Evolutionary conservation across 2,888 invertebrate genomes (phyloP).

Genomic region (Drosophila kuntzei): DNA sequence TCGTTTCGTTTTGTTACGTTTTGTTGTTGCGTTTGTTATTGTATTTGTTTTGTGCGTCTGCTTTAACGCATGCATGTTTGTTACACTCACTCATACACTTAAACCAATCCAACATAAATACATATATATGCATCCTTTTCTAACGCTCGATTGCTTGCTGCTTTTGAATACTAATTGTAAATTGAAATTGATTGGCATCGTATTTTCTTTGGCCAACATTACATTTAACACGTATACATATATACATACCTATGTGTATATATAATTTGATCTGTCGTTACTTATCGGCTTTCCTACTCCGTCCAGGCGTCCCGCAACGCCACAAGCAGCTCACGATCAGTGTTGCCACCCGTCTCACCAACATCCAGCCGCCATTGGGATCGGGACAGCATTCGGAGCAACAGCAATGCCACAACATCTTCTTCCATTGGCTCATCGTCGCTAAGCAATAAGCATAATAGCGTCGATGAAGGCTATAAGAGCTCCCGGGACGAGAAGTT

Average conservation of each 20-base stretch:
- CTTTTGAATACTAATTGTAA: conserved; percentile 41
- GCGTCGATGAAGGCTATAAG: conserved; percentile 73
- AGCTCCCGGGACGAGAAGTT: conserved; percentile 79
- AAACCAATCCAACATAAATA: conserved; percentile 17
- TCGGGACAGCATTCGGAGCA: conserved; percentile 75
- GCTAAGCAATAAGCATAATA: conserved; percentile 68
- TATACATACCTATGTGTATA: not conserved
- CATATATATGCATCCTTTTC: conserved; percentile 41
- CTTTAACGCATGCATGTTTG: conserved; percentile 13
- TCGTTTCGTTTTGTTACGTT: conserved; percentile 17
- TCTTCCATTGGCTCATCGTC: conserved; percentile 71
- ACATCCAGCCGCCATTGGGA: conserved; percentile 84
- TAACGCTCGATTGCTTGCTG: conserved; percentile 53
- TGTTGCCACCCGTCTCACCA: conserved; percentile 84
- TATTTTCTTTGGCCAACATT: conserved; percentile 9
- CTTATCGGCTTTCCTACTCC: conserved; percentile 16
- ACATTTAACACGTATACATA: not conserved
- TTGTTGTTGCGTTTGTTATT: conserved; percentile 7
- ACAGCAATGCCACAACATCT: conserved; percentile 70
- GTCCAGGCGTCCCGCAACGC: conserved; percentile 75
- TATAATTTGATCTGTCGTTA: conserved; percentile 10
- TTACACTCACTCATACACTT: conserved; percentile 19
- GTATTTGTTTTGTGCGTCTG: conserved; percentile 18
- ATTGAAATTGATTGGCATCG: conserved; percentile 31
- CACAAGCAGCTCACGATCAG: conserved; percentile 68